Percentiles rank a stretch among this genome's conserved stretches.
These are phyloP conservation scores for Zhengitettix transpicula DNA, from an alignment of 2,888 invertebrate species.

Conservation along the genomic window DNA sequence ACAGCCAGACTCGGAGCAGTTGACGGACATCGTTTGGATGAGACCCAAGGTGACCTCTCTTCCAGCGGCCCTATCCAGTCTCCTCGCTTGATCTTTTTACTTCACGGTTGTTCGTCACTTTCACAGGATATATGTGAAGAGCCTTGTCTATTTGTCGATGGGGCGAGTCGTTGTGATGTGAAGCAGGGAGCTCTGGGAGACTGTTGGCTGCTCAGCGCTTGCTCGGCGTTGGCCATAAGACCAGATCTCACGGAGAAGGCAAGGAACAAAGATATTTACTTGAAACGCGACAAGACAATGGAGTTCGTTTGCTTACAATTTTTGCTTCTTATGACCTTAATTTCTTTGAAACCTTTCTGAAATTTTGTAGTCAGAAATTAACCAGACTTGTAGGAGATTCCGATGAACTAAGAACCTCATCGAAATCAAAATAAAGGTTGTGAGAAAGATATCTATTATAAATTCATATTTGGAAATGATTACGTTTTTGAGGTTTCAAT, in stretches of 20 bases:
- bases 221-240: constrained; percentile 26
- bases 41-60: constrained; percentile 16
- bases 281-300: too few relatives aligned
- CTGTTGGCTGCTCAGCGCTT: constrained; percentile 30
- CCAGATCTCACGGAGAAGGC: constrained; percentile 17
- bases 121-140: constrained; percentile 31
- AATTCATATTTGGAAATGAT: too few relatives aligned
- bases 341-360: too few relatives aligned
- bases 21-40: constrained; percentile 27
- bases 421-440: too few relatives aligned
- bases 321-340: too few relatives aligned
- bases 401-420: too few relatives aligned
- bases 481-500: too few relatives aligned
- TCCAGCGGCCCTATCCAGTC: not conserved
- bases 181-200: constrained; percentile 33
- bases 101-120: not conserved
- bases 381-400: too few relatives aligned
- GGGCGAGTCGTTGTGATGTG: constrained; percentile 31
- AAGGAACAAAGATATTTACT: too few relatives aligned
- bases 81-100: not conserved
- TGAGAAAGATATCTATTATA: too few relatives aligned
- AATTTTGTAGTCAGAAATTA: too few relatives aligned
- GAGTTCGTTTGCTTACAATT: not conserved
- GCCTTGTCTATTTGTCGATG: constrained; percentile 34
- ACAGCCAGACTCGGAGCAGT: constrained; percentile 15